These are phyloP conservation scores for Lerista edwardsae DNA, from an alignment of 2,797 vertebrate species.

Conservation along the genomic window DNA sequence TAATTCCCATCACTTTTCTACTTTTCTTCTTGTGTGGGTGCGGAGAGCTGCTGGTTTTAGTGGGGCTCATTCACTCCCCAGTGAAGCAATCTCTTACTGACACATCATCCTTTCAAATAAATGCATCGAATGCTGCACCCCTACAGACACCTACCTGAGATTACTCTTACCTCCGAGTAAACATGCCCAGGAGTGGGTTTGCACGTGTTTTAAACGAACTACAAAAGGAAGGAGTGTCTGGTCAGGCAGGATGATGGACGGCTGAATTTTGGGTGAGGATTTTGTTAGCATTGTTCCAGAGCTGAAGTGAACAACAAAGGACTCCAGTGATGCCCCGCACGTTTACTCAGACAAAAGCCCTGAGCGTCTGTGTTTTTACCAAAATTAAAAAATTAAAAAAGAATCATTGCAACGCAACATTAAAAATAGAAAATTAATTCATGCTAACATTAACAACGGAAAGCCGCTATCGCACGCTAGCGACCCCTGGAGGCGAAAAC, in stretches of 20 bases:
- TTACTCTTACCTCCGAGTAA: background rate
- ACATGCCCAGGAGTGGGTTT: background rate
- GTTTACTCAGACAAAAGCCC: background rate
- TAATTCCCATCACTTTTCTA: too few species aligned
- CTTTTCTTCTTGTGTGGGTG: too few species aligned
- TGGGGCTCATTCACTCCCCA: too few species aligned
- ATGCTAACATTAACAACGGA: background rate
- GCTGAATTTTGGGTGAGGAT: background rate
- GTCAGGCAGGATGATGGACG: background rate
- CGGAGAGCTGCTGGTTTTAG: too few species aligned
- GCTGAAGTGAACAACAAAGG: too few species aligned
- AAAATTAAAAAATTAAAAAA: too few species aligned
- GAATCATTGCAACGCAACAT: background rate
- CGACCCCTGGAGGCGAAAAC: constrained; percentile 2
- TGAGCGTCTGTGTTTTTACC: background rate
- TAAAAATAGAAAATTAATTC: background rate
- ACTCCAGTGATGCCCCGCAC: too few species aligned
- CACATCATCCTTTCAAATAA: too few species aligned
- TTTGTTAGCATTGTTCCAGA: too few species aligned
- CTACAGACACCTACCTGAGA: background rate
- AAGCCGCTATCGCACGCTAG: background rate
- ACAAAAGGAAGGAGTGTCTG: background rate
- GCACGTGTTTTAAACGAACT: background rate
- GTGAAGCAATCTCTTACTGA: too few species aligned
- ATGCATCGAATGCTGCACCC: too few species aligned